These are phyloP conservation scores for Thaumetopoea pityocampa DNA, from an alignment of 1,140 invertebrate species.

Conservation along the genomic window DNA sequence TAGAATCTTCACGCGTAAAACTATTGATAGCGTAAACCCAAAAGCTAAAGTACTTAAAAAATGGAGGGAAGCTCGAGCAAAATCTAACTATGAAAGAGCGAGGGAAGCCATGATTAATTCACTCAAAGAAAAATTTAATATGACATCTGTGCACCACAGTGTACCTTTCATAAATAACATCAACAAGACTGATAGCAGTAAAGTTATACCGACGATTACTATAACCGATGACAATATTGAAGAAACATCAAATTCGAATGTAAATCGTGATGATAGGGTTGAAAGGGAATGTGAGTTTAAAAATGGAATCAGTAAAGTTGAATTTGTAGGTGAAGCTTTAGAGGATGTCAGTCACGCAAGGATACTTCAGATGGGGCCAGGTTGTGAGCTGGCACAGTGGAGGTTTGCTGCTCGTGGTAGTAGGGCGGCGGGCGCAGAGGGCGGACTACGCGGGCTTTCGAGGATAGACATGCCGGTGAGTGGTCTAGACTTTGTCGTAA, in stretches of 20 bases:
- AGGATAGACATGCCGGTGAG: conserved; percentile 61
- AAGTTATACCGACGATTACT: conserved; percentile 40
- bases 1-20: conserved; percentile 15
- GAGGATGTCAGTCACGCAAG: conserved; percentile 61
- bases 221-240: conserved; percentile 60
- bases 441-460: conserved; percentile 46
- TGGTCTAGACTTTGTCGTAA: conserved; percentile 19
- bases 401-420: conserved; percentile 47
- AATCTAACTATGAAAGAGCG: conserved; percentile 48
- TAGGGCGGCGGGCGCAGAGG: conserved; percentile 58
- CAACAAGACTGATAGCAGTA: conserved; percentile 42
- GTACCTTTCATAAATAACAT: conserved; percentile 24
- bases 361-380: conserved; percentile 61
- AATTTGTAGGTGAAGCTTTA: conserved; percentile 20
- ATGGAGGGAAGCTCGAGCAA: conserved; percentile 57
- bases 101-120: conserved; percentile 61
- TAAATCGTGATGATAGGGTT: conserved; percentile 28
- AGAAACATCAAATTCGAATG: conserved; percentile 67
- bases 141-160: conserved; percentile 19
- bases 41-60: conserved; percentile 41
- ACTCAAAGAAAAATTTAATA: conserved; percentile 59
- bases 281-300: conserved; percentile 31
- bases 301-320: conserved; percentile 28
- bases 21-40: conserved; percentile 17
- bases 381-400: conserved; percentile 65